These are phyloP conservation scores for Drosophila setosimentum DNA, from an alignment of 2,888 invertebrate genomes.

Conservation along the genomic window DNA sequence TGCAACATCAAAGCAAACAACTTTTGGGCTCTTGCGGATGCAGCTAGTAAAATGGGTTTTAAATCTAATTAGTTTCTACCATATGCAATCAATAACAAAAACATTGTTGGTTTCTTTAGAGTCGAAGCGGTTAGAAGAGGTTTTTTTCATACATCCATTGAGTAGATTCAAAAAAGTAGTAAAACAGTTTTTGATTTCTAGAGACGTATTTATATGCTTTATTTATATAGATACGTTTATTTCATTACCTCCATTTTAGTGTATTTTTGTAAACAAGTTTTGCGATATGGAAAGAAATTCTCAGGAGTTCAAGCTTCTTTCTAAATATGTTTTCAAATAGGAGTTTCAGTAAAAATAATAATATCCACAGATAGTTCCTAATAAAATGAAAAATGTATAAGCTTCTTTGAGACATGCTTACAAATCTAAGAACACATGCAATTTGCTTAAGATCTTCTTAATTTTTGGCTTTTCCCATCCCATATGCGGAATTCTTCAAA, in stretches of 20 bases:
- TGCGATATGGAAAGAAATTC: neutral
- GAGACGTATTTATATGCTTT: no score
- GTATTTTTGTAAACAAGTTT: neutral
- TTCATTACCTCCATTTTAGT: no score
- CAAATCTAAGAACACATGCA: neutral
- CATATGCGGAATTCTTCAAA: neutral
- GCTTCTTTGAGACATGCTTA: neutral
- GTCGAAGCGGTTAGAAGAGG: no score
- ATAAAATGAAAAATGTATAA: neutral
- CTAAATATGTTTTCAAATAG: neutral
- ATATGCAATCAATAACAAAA: conserved; percentile 8
- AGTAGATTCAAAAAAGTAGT: no score
- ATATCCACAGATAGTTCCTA: no score
- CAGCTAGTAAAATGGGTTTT: conserved; percentile 27
- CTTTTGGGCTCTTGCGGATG: neutral
- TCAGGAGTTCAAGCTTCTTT: fast-evolving
- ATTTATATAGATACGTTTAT: no score
- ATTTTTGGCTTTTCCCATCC: neutral
- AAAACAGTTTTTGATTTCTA: no score
- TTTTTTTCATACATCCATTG: no score
- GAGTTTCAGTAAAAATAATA: neutral
- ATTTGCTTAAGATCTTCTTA: neutral
- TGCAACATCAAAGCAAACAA: conserved; percentile 34
- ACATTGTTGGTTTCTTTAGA: neutral
- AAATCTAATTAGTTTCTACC: conserved; percentile 3